These are phyloP conservation scores for Stenichneumon culpator DNA, from an alignment of 2,888 invertebrate species.

Conservation along the genomic window DNA sequence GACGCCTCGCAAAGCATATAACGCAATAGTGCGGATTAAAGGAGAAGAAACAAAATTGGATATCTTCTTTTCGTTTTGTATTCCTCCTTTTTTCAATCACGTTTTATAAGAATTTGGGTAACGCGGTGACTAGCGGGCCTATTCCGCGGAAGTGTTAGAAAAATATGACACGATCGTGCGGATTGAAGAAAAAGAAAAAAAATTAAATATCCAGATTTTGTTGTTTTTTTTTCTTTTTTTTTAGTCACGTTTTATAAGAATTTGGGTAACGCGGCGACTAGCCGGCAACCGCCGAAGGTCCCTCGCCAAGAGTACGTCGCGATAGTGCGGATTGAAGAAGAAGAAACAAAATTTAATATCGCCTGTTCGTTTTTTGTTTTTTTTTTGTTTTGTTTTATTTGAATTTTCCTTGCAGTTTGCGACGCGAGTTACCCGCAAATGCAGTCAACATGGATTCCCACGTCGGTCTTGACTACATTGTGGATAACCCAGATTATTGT, in stretches of 20 bases:
- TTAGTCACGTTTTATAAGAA: neutral
- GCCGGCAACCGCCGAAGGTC: neutral
- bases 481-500: constrained; percentile 96
- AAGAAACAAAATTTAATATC: neutral
- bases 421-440: constrained; percentile 77
- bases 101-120: constrained; percentile 37
- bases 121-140: constrained; percentile 17
- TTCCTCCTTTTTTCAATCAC: no score
- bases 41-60: neutral
- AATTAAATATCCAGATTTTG: no score
- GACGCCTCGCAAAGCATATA: constrained; percentile 16
- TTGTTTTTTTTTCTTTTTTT: constrained; percentile 18
- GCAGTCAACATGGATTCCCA: constrained; percentile 93
- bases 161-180: neutral
- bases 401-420: constrained; percentile 72
- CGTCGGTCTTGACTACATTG: constrained; percentile 97
- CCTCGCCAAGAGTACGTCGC: no score
- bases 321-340: neutral
- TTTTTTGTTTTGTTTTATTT: constrained; percentile 6
- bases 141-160: constrained; percentile 31
- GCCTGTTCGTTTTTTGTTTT: constrained; percentile 33
- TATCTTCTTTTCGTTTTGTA: constrained; percentile 29
- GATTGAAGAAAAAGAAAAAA: no score
- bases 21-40: neutral
- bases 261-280: constrained; percentile 53